phyloP scores from a whole-genome alignment of 2,797 vertebrate genomes.

The Peromyscus melanophrys region DNA sequence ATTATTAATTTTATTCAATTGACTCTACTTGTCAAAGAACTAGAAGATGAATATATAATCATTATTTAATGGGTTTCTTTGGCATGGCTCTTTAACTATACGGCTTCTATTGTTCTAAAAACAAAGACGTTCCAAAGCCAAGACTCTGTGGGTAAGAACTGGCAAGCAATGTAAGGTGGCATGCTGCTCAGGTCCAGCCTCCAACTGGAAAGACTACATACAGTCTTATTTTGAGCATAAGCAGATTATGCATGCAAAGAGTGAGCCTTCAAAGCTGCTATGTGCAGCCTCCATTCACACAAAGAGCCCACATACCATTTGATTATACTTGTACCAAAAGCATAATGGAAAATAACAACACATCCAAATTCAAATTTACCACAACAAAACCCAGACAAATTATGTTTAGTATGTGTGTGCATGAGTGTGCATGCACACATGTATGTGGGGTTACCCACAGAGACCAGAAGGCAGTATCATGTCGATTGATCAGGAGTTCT shows the following conservation, averaged over 20 bases:
- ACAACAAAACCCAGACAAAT: not conserved
- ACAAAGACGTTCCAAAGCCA: not conserved
- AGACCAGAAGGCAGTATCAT: not conserved
- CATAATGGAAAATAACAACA: not conserved
- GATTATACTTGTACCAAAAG: not conserved
- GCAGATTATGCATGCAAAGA: not conserved
- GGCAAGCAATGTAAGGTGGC: not conserved
- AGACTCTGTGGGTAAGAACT: not conserved
- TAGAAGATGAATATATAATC: not conserved
- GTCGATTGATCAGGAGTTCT: not conserved
- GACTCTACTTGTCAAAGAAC: not conserved
- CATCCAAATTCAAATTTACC: not conserved
- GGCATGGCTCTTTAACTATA: not conserved
- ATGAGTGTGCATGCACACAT: too few relatives aligned
- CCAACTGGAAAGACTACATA: not conserved
- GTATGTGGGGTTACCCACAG: not conserved
- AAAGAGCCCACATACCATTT: not conserved
- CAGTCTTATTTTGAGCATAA: not conserved
- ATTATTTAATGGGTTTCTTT: not conserved
- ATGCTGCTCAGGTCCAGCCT: not conserved
- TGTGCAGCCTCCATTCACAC: too few relatives aligned
- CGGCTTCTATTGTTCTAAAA: not conserved
- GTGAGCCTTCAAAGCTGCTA: not conserved
- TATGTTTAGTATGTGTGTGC: not conserved
- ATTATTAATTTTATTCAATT: conserved; percentile 28